Base-by-base conservation (phyloP, 2,797 vertebrate species). In the Ispidina lecontei region DNA sequence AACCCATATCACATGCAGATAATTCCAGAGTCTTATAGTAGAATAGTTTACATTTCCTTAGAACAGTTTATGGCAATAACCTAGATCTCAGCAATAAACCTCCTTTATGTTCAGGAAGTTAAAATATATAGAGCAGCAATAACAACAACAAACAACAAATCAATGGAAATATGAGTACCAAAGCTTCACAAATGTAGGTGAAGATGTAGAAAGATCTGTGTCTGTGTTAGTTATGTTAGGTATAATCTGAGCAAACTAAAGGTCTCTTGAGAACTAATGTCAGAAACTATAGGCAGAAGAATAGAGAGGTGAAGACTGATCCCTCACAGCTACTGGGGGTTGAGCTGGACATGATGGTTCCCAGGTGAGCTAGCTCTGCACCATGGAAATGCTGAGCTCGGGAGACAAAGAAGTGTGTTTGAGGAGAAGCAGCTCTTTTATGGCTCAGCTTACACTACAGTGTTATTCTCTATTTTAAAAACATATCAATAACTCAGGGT, bases 391-490 rank as follows among this genome's bases (percentile, higher is more conserved):
- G 23, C 17, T 79, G 63, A 90, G 31, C 41, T 92, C 37, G 65
- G 58, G 43, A 56, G 25, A 75, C 51, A 76, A 71, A 46, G 37
- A 29, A 39, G 37, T 55, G 7, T 33, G 52, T 26, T 90, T 91
- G 39, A 84, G 41, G 33, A 84, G 46, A 69, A 58, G 43, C 84
- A 88, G 68, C 8, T 68, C 49, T 58, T 86, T 62, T 39, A 69
- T 60, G 55, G 23, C 31, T 92, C 29, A 77, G 31, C 18, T 79
- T 76, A 39, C 28, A n/a, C 59, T 87, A 62, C 35, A 67, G 9
- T n/a, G 29, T 55, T 58, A 51, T 47, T 43, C 29, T 74, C 39
- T 77, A 46, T 93, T 92, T 90, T 90, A 87, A 92, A 95, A 91
- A 39, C 26, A 21, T 88, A 84, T 90, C 43, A 55, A 26, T 93